phyloP scores from a whole-genome alignment of 92 coral and sea anemone species.

The Parazoanthus atlanticus region DNA sequence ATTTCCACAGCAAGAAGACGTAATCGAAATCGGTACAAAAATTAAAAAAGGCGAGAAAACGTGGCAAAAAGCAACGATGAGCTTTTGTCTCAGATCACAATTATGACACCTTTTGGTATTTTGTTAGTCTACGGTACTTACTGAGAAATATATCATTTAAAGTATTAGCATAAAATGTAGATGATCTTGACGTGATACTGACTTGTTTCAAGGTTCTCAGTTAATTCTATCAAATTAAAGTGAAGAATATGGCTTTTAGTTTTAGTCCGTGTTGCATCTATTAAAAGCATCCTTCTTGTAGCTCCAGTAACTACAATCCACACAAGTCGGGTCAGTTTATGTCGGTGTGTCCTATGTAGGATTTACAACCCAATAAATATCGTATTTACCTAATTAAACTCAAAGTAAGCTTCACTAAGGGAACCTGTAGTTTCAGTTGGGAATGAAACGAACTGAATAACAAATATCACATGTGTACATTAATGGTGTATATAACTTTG shows the following conservation, averaged over 20 bases:
- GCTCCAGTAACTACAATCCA: neutral
- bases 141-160: neutral
- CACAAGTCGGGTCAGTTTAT: neutral
- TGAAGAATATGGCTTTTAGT: neutral
- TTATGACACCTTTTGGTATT: conserved; percentile 19
- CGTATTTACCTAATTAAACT: conserved; percentile 22
- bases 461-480: conserved; percentile 10
- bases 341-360: neutral
- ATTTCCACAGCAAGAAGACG: neutral
- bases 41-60: neutral
- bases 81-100: neutral
- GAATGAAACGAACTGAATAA: conserved; percentile 27
- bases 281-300: neutral
- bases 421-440: conserved; percentile 4
- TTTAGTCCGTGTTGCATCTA: neutral
- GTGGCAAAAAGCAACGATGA: neutral
- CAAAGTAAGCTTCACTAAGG: conserved; percentile 18
- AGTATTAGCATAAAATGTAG: conserved; percentile 5
- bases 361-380: conserved; percentile 3
- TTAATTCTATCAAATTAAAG: conserved; percentile 1
- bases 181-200: conserved; percentile 4
- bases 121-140: neutral
- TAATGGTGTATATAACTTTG: neutral
- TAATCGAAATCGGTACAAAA: too few species aligned
- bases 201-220: neutral